phyloP scores from a whole-genome alignment of 2,888 invertebrate species.

The Brachyopa scutellaris region DNA sequence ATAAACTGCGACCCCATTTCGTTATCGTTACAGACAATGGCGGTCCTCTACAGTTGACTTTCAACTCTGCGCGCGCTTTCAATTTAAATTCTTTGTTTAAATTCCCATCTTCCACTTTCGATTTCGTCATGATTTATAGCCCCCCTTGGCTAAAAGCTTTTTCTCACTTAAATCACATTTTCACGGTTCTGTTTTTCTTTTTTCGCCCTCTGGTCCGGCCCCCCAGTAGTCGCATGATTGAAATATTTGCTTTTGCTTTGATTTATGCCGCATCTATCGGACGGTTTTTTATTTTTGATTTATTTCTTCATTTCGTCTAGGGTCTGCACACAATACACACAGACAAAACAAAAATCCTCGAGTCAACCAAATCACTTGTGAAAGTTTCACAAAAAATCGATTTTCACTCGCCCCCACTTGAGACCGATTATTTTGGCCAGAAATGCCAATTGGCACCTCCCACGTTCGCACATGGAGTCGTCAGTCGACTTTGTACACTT shows the following conservation, averaged over 20 bases:
- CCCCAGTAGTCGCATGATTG: constrained; percentile 19
- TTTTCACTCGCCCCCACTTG: constrained; percentile 1
- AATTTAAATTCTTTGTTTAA: constrained; percentile 30
- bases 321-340: background rate
- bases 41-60: background rate
- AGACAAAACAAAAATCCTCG: background rate
- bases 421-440: constrained; percentile 15
- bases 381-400: constrained; percentile 27
- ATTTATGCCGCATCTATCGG: constrained; percentile 45
- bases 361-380: constrained; percentile 13
- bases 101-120: constrained; percentile 24
- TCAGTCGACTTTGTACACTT: background rate
- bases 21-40: too few relatives aligned
- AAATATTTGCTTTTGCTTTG: constrained; percentile 49
- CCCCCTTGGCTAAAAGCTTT: constrained; percentile 8
- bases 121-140: constrained; percentile 41
- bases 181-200: constrained; percentile 2
- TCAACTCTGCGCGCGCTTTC: background rate
- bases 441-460: constrained; percentile 25
- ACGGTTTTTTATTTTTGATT: constrained; percentile 28
- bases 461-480: background rate
- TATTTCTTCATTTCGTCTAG: constrained; percentile 33
- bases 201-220: background rate
- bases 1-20: too few relatives aligned
- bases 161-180: constrained; percentile 46